These are phyloP conservation scores for Euglossa dilemma DNA, from an alignment of 1,140 invertebrate species.

Conservation along the genomic window DNA sequence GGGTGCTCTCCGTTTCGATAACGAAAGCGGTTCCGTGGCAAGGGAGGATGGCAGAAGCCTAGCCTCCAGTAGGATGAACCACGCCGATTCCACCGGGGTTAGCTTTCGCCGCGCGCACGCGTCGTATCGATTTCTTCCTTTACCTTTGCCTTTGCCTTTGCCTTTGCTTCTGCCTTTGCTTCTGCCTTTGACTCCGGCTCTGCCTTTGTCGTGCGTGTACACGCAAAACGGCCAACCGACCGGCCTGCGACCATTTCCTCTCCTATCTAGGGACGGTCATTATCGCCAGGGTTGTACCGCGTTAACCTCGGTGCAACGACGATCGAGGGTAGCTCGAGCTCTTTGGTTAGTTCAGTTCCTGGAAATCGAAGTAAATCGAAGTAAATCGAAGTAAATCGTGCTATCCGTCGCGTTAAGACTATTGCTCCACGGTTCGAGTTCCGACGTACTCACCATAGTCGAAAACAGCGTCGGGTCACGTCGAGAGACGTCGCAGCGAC, in stretches of 20 bases:
- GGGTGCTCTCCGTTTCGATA: conserved; percentile 24
- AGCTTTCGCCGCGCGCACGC: conserved; percentile 60
- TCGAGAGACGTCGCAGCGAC: too few relatives aligned
- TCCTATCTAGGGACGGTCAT: conserved; percentile 22
- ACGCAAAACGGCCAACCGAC: conserved; percentile 34
- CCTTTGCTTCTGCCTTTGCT: conserved; percentile 18
- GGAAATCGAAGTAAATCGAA: too few relatives aligned
- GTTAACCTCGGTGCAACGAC: neutral
- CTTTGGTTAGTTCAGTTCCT: too few relatives aligned
- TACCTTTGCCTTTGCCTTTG: conserved; percentile 29
- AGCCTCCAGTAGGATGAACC: conserved; percentile 34
- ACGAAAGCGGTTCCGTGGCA: neutral
- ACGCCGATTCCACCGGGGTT: conserved; percentile 37
- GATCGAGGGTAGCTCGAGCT: neutral
- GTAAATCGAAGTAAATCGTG: too few relatives aligned
- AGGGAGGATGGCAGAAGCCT: neutral
- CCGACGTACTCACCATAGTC: too few relatives aligned
- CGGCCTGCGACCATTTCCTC: conserved; percentile 43
- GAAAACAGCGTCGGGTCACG: too few relatives aligned
- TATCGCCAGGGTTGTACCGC: conserved; percentile 17
- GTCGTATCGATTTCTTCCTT: conserved; percentile 72
- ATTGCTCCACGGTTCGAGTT: too few relatives aligned
- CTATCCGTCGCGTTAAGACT: too few relatives aligned
- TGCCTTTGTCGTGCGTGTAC: conserved; percentile 19
- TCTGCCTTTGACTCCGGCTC: neutral